Base-by-base conservation (phyloP, 2,888 invertebrate genomes). In the Philereme vetulata region DNA sequence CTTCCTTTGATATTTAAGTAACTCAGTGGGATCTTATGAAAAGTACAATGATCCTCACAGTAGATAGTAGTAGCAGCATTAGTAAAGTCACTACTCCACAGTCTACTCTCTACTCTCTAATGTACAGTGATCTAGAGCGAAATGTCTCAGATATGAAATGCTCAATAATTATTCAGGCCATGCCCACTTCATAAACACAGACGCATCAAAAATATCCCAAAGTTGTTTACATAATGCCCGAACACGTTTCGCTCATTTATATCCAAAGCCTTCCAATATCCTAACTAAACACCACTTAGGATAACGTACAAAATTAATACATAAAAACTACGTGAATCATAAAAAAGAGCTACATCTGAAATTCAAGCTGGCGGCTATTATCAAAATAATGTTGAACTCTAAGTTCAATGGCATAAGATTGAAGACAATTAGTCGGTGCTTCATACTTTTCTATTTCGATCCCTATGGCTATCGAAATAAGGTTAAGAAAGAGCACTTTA, bases 241-340 rank as follows among this genome's bases (percentile, higher is more conserved):
- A 46, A 59, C 59, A 59, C 53, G 59, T 10, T 45, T 50, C 34
- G 4, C 45, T 50, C 53, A 45, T 58, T 58, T 58, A 56, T 49
- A n/a, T 8, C 32, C 5, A 54, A 42, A 21, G 50, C 21, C 45
- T 5, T 4, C 32, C 40, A 11, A 50, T 50, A 54, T 54, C 59
- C 59, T 59, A 54, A 21, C 53, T 59, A 59, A 59, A 59, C 53
- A 59, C 38, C 49, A 47, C 52, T 58, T 48, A 49, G 44, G 34
- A 52, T 52, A 48, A 51, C 35, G 46, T 35, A 51, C 44, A 34
- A 48, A 58, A 52, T 52, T 36, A 52, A 52, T 48, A 48, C 58
- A 52, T 58, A 56, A 51, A 54, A 56, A 56, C 38, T 32, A 49
- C 49, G 35, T 33, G 50, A 38, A 48, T 36, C 49, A 7, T 49